Percentiles rank a stretch among this genome's conserved stretches.
These are phyloP conservation scores for Grammomys dolichurus DNA, from an alignment of 2,113 vertebrate genomes.

Conservation along the genomic window DNA sequence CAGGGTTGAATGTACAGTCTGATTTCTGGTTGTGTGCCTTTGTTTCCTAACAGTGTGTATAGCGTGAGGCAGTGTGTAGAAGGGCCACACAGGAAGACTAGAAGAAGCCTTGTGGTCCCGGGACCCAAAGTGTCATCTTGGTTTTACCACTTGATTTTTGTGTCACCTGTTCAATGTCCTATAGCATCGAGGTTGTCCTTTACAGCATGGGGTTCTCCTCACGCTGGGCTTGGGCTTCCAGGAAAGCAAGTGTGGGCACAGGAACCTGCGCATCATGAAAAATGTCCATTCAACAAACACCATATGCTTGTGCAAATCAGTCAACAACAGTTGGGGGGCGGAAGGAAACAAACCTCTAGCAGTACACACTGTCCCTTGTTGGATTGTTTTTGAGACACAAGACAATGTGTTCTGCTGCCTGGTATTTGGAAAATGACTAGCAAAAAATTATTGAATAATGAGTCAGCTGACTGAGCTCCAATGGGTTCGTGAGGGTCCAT, in stretches of 20 bases:
- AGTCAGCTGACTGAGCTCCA: neutral
- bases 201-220: fast-evolving
- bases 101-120: neutral
- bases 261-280: conserved; percentile 45
- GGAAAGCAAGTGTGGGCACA: neutral
- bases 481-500: neutral
- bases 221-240: neutral
- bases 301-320: conserved; percentile 62
- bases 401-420: neutral
- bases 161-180: neutral
- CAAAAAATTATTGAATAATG: conserved; percentile 20
- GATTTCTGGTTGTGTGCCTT: neutral
- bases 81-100: neutral
- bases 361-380: neutral
- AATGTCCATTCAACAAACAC: conserved; percentile 57
- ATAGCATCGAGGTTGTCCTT: fast-evolving
- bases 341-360: neutral
- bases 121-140: neutral
- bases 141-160: fast-evolving
- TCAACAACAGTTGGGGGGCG: neutral
- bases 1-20: neutral
- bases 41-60: neutral
- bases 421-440: neutral
- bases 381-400: conserved; percentile 37
- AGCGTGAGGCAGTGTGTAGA: fast-evolving